Percentiles rank a stretch among this genome's conserved stretches.
These are phyloP conservation scores for Struthidea cinerea DNA, from an alignment of 2,113 vertebrate species.

Conservation along the genomic window DNA sequence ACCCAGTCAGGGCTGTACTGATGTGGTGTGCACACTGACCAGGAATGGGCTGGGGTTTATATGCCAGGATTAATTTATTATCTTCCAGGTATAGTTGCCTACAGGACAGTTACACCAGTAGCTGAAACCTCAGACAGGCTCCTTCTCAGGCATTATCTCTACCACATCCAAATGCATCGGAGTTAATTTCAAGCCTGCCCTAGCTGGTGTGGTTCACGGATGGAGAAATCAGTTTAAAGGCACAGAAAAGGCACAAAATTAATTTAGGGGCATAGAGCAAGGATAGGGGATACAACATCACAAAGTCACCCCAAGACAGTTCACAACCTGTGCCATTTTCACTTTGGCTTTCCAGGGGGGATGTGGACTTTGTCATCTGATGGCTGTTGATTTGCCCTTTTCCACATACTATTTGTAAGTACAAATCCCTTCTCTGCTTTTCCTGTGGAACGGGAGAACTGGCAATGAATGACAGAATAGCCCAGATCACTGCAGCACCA, in stretches of 20 bases:
- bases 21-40: background rate
- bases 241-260: no score
- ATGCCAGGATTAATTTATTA: background rate
- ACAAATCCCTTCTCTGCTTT: background rate
- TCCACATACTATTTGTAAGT: background rate
- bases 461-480: background rate
- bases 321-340: background rate
- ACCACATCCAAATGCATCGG: background rate
- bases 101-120: background rate
- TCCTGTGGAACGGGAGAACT: background rate
- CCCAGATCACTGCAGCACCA: background rate
- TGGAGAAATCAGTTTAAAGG: no score
- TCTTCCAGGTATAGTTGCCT: background rate
- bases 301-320: no score
- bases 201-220: background rate
- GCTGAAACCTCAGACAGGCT: background rate
- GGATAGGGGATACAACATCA: no score
- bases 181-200: background rate
- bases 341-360: background rate
- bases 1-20: accelerated
- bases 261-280: no score
- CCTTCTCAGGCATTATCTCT: accelerated
- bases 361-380: background rate
- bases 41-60: background rate
- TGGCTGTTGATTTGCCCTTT: background rate